Base-by-base conservation (phyloP, 2,888 invertebrate species). In the Vanessa cardui region DNA sequence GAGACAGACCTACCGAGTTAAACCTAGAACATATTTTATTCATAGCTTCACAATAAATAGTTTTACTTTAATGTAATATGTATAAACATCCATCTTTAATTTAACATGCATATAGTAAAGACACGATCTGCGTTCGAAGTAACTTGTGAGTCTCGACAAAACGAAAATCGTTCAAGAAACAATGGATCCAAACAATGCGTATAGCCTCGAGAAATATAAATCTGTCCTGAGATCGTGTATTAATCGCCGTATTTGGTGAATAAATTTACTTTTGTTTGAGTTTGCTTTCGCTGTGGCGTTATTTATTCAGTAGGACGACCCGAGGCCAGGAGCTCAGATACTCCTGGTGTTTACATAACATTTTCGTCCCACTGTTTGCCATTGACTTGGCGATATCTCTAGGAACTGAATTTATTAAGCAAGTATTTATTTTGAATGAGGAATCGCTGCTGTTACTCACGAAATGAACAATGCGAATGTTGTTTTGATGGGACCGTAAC, bases 251-350 rank as follows among this genome's bases (percentile, higher is more conserved):
- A 88, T 91, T 91, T 91, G 90, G 85, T 86, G 90, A 91, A 91
- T 91, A 90, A 90, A 92, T 91, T 90, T 89, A 86, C 88, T 89
- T 90, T 89, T 90, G 89, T 91, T 91, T 91, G 90, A 88, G 87
- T 90, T 90, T 88, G 86, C 87, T 85, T 88, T 87, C 82, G 84
- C 86, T 84, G 82, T 82, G 77, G 80, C 83, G 83, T 87, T 91
- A 88, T 91, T 91, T 92, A 90, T 90, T 89, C 88, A 89, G 90
- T 82, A 85, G 87, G 84, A 83, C 84, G 87, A 89, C 85, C 89
- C 86, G 78, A 75, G 87, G 84, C 83, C 85, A 85, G 83, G 83
- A 80, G 78, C 79, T 56, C 39, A 80, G 84, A 77, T 85, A 87
- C 83, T 85, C 82, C 74, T 78, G 72, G 76, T 89, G 89, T 92